phyloP scores from a whole-genome alignment of 1,140 invertebrate species.

The Cydia fagiglandana region DNA sequence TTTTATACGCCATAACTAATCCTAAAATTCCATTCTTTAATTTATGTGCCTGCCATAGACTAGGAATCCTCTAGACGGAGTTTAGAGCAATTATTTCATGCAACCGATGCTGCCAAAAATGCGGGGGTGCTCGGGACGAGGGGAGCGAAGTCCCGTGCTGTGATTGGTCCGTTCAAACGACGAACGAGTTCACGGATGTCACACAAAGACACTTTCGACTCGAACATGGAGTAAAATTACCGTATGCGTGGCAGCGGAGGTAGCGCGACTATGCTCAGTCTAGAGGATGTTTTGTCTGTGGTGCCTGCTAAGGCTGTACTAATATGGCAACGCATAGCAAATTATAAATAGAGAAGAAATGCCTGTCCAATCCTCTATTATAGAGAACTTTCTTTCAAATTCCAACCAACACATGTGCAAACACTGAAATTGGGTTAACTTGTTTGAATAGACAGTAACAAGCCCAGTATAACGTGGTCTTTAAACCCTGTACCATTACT shows the following conservation, averaged over 20 bases:
- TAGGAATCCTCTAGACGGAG: too few species aligned
- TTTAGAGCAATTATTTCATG: too few species aligned
- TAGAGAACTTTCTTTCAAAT: slow-evolving; percentile 21
- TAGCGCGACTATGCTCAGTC: too few species aligned
- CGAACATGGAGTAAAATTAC: too few species aligned
- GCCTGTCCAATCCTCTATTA: slow-evolving; percentile 8
- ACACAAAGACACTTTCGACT: too few species aligned
- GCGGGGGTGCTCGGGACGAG: too few species aligned
- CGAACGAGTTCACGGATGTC: too few species aligned
- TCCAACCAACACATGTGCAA: not conserved
- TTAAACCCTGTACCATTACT: not conserved
- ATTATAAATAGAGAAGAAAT: not conserved
- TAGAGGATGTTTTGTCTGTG: too few species aligned
- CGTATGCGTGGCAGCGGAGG: too few species aligned
- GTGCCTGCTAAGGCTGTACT: not conserved
- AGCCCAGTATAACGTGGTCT: not conserved
- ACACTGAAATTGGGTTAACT: slow-evolving; percentile 23
- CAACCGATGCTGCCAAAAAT: too few species aligned
- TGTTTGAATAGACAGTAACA: slow-evolving; percentile 17
- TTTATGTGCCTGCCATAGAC: not conserved
- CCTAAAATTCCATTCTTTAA: not conserved
- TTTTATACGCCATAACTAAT: slow-evolving; percentile 1
- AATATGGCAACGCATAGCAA: not conserved
- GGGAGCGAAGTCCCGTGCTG: too few species aligned
- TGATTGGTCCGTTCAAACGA: too few species aligned